Base-by-base conservation (phyloP, 1,140 invertebrate species). In the Elymnias hypermnestra region DNA sequence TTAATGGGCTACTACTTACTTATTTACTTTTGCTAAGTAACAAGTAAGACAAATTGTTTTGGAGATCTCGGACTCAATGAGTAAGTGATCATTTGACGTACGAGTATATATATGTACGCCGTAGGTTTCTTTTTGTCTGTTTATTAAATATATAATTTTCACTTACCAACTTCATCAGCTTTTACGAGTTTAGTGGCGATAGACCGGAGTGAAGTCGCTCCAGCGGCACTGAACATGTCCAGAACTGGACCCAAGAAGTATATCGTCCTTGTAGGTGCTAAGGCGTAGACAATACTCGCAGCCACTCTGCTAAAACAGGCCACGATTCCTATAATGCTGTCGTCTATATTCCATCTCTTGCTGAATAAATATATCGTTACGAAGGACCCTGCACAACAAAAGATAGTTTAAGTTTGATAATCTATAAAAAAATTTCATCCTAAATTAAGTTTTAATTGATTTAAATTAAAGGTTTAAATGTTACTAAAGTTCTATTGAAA, bases 161-260 rank as follows among this genome's bases (percentile, higher is more conserved):
- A 72, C 72, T 81, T 57, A 87, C 85, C 85, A 46, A 79, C 72
- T 83, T 90, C 88, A 53, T 88, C 81, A n/a, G 74, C 70, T 6
- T 85, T 66, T 18, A 90, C 88, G n/a, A 89, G 71, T 65, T 91
- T 91, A 0, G 89, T 89, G 8, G 87, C 88, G 10, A 90, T 83
- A 2, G 89, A 89, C 29, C 89, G 72, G 17, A 90, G 69, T 0
- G 86, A 88, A 2, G 89, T 89, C 2, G 87, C 79, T 12, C 84
- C 87, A 2, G 88, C 86, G 0, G 87, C 83, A 41, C 87, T 89
- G 53, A 90, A 85, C 64, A 90, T 87, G 49, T 89, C 88, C 28
- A 90, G 65, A 6, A 87, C 66, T n/a, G 86, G 87, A n/a, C 86
- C 88, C 53, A 82, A 25, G 65, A 86, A 87, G 59, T 87, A 87